Evolutionary conservation across 2,797 vertebrate genomes (phyloP), one percentile per base, ranked within the genome.

Genomic region (Loriculus beryllinus): DNA sequence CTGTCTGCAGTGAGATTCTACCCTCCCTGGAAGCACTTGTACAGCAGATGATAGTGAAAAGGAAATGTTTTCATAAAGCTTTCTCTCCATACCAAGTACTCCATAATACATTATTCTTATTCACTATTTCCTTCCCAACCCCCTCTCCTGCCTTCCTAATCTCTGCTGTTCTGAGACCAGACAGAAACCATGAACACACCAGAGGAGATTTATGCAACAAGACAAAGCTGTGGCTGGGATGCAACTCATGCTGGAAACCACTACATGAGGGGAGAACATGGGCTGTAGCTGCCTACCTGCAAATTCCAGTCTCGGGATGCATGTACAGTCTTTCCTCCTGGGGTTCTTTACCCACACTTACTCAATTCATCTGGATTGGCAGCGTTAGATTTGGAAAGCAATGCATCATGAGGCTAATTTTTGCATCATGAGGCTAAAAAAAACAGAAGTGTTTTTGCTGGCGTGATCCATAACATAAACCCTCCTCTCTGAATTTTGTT

Each of bases 1-100:
- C 78, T 63, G 28, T 94, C 94, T 94, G 89, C 43, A 49, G 88
- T 86, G 86, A 93, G 75, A 69, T 86, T 91, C 88, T 90, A 69
- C 80, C 71, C 71, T 94, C 79, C 63, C 67, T 92, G 63, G 84
- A 95, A 96, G 88, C 90, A 75, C 87, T 96, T 71, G 80, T 64
- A 51, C 81, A 80, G 90, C 35, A 92, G 79, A 71, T 77, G 35
- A 52, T 40, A 78, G 29, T 85, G 82, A 69, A 93, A 95, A 96
- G 62, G 76, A 81, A 91, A 47, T 72, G 26, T 18, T 77, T 68
- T 39, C 56, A 57, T 57, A 57, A 2, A 64, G 64, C 25, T 91
- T 83, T 80, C 68, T 78, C 25, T 78, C 80, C 47, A 28, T 59
- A 62, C 26, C 28, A 47, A 68, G 8, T 60, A 69, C 62, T 91